Evolutionary conservation across 1,140 invertebrate species (phyloP), one percentile per base, ranked within the genome.

Genomic region (Drosophila littoralis): DNA sequence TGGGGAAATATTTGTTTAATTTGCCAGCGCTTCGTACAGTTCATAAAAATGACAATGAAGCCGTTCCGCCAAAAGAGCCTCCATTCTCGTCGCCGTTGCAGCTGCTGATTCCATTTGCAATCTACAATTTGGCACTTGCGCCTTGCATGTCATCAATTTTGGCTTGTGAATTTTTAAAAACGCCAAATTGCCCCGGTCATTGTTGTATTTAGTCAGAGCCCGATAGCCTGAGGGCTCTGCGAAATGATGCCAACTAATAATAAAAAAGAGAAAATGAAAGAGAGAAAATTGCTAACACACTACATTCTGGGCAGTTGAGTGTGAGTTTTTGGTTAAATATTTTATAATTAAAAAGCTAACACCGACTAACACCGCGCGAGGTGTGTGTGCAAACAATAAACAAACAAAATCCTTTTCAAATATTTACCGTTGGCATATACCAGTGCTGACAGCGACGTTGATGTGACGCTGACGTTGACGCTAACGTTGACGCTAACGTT

Each of bases 341-440:
- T 91, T 91, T 91, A 91, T 91, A 91, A 91, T 91, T 91, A 91
- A 91, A 91, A 91, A 91, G 90, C 90, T 91, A 91, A 91, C 90
- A 91, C 85, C 79, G 79, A 90, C 90, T 91, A 91, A 90, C 84
- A 91, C 89, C 89, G 84, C 81, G 70, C 79, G 79, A 86, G 89
- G 89, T 91, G 88, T 91, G 82, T 90, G 90, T 79, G 90, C 83
- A 91, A 91, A 90, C 85, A 91, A 90, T 90, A 91, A 89, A 91
- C 90, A 91, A 91, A 91, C 90, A 90, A 91, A 91, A 91, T 91
- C 90, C 90, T 91, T 91, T 90, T 88, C 86, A 91, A 91, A 91
- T 91, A 91, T 91, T 91, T 86, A 91, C 86, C 76, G 75, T 90
- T 90, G 59, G 86, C 90, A 90, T 90, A 91, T 88, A 88, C 68